Evolutionary conservation across 2,797 vertebrate genomes (phyloP).

Genomic region (Myioborus melanocephalus): DNA sequence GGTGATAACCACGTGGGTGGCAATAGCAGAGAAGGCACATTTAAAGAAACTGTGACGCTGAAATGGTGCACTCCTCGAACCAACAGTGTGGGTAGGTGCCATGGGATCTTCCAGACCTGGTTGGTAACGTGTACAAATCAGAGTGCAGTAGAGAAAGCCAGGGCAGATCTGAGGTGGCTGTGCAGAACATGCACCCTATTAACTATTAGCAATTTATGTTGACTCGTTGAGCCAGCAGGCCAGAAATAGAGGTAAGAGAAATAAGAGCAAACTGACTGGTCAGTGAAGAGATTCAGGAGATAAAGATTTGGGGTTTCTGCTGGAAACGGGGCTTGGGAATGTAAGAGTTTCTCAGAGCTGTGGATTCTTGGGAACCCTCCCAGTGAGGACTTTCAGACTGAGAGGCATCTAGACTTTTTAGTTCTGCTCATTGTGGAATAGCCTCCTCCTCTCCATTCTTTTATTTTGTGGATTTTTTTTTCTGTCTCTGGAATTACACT

Average conservation of each 20-base stretch:
- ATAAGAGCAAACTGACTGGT: not conserved
- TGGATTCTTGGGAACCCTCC: not conserved
- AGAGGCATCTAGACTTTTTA: not conserved
- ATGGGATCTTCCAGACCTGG: not conserved
- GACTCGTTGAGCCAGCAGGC: not conserved
- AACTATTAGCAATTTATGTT: not conserved
- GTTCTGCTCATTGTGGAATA: not conserved
- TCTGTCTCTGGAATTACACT: not conserved
- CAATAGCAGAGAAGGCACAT: conserved; percentile 87
- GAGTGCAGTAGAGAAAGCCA: not conserved
- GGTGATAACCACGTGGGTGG: conserved; percentile 87
- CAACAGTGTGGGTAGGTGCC: conserved; percentile 85
- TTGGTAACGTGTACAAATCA: not conserved
- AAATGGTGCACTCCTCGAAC: conserved; percentile 98
- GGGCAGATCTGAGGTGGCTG: not conserved
- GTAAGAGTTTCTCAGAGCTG: not conserved
- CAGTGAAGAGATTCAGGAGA: not conserved
- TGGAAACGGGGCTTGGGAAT: not conserved
- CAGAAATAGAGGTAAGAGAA: not conserved
- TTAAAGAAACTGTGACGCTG: conserved; percentile 94
- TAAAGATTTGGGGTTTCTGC: not conserved
- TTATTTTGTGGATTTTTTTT: not conserved
- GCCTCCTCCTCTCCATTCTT: not conserved
- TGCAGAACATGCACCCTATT: not conserved
- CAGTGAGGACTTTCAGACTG: not conserved